phyloP scores from a whole-genome alignment of 2,113 vertebrate species.

The Pelodiscus sinensis region DNA sequence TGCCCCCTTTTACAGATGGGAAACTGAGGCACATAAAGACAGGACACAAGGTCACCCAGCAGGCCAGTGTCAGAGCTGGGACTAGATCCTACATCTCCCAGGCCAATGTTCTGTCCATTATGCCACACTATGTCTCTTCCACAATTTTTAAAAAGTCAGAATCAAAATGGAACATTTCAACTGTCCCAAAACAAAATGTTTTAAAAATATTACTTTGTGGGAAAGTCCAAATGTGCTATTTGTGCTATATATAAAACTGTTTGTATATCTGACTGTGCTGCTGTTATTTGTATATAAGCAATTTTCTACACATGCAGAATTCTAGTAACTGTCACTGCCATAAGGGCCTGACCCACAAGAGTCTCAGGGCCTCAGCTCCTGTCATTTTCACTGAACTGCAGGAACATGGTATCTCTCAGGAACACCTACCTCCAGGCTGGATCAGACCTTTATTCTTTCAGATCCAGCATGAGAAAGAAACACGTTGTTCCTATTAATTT shows the following conservation, averaged over 20 bases:
- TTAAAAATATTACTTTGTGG: neutral
- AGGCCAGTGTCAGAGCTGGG: neutral
- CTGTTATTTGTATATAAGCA: neutral
- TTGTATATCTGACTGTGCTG: neutral
- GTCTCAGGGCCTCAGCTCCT: neutral
- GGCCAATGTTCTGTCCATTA: neutral
- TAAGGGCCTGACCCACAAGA: neutral
- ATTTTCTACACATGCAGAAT: neutral
- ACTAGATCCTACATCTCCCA: neutral
- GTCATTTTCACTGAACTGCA: neutral
- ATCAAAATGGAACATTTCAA: neutral
- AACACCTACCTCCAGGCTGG: no score
- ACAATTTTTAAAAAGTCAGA: neutral
- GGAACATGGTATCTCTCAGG: neutral
- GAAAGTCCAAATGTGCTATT: neutral
- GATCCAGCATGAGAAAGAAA: neutral
- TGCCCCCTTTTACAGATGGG: neutral
- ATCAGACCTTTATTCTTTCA: neutral
- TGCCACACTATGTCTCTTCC: no score
- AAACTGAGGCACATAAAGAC: neutral
- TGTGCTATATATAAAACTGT: neutral
- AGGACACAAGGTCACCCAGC: neutral
- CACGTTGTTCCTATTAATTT: neutral
- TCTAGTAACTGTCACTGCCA: neutral
- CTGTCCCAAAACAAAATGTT: neutral